Evolutionary conservation across 2,113 vertebrate genomes (phyloP), one percentile per base, ranked within the genome.

Genomic region (Hoplias malabaricus): DNA sequence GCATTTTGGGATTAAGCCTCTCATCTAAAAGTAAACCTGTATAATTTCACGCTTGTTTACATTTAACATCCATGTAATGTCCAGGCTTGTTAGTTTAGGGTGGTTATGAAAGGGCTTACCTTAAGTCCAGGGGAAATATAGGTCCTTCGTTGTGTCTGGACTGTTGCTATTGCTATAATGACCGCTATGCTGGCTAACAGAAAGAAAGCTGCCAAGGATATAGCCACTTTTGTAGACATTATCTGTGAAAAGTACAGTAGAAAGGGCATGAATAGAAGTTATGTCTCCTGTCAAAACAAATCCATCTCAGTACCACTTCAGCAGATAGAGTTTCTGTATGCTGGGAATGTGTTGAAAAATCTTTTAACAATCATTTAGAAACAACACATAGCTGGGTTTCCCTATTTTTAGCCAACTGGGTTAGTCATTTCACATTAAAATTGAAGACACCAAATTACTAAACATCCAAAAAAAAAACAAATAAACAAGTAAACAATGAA

Each of bases 121-220:
- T 96, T 95, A 19, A 90, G 78, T 25, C 88, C 90, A 48, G 94
- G 92, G 65, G 90, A 94, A 68, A 94, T 67, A 40, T 90, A 74
- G 19, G 86, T 86, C 2, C 69, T 89, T 83, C 90, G 94, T 16
- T 89, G 89, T 72, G 88, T 87, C 90, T 98, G 97, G 86, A 98
- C 90, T 69, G 96, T 84, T 0, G 93, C 90, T 75, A 98, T 90
- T 27, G 94, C 79, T 74, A 95, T 83, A 2, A 98, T 91, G 61
- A 95, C 93, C 12, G 92, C 90, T n/a, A 96, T 71, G 36, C 96
- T 96, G 54, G 91, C 84, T 63, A 96, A 73, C 65, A 98, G 88
- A 78, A 95, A 89, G 42, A 92, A 84, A 43, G 93, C 57, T 53
- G 95, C 89, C 23, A 88, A 67, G 62, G 86, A 87, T 31, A 93